These are phyloP conservation scores for Ptychoptera contaminata DNA, from an alignment of 2,888 invertebrate genomes.

Conservation along the genomic window DNA sequence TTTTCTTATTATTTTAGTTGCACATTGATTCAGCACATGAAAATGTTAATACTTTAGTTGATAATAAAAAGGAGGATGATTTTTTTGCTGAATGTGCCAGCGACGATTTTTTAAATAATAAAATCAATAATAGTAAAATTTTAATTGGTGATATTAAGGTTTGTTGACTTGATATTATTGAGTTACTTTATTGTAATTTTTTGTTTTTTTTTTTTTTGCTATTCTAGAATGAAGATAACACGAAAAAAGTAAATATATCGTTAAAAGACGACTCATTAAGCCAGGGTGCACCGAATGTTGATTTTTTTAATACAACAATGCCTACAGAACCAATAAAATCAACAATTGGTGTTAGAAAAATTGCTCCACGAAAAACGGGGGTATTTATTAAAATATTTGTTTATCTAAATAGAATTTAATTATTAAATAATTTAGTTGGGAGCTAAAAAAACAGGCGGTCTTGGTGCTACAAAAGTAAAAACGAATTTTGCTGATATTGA, in stretches of 20 bases:
- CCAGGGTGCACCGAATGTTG: constrained; percentile 24
- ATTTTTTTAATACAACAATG: constrained; percentile 23
- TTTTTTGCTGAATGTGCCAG: constrained; percentile 68
- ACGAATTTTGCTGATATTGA: constrained; percentile 93
- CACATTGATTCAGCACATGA: constrained; percentile 7
- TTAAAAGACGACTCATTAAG: not conserved
- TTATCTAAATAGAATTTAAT: constrained; percentile 5
- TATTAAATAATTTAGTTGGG: constrained; percentile 48
- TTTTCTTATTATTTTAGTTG: constrained; percentile 8
- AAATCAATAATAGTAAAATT: constrained; percentile 20
- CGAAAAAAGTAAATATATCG: not conserved
- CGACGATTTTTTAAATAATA: constrained; percentile 29
- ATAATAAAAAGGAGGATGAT: constrained; percentile 57
- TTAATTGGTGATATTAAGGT: not conserved
- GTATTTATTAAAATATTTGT: constrained; percentile 28
- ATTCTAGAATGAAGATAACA: constrained; percentile 2
- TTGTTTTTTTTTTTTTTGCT: constrained; percentile 1
- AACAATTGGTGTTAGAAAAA: constrained; percentile 55
- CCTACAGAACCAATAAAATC: constrained; percentile 38
- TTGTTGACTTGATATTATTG: constrained; percentile 1
- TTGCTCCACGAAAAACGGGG: constrained; percentile 49
- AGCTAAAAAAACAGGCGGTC: constrained; percentile 60
- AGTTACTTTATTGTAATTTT: too few species aligned
- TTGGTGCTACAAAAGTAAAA: constrained; percentile 90
- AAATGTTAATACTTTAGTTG: not conserved